phyloP scores from a whole-genome alignment of 1,140 invertebrate species.

The Scylla paramamosain region DNA sequence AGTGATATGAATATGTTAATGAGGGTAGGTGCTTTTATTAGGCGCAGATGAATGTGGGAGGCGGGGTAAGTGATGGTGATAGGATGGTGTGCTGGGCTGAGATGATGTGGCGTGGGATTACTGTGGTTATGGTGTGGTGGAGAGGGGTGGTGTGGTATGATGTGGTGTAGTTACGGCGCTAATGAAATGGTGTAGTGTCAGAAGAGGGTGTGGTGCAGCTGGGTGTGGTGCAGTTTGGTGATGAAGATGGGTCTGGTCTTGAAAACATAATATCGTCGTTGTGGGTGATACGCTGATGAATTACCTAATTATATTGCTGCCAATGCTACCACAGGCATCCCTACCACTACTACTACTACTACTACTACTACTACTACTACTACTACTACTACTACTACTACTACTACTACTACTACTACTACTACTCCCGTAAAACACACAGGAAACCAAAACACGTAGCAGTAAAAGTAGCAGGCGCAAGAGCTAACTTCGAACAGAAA shows the following conservation, averaged over 20 bases:
- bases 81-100: not conserved
- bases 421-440: too few relatives aligned
- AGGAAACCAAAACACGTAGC: too few relatives aligned
- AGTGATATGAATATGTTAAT: not conserved
- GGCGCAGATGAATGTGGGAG: not conserved
- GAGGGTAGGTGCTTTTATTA: not conserved
- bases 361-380: too few relatives aligned
- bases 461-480: too few relatives aligned
- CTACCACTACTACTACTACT: too few relatives aligned
- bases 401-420: too few relatives aligned
- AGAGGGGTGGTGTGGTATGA: not conserved
- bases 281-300: too few relatives aligned
- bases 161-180: not conserved
- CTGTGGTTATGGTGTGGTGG: not conserved
- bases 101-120: not conserved
- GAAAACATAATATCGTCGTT: too few relatives aligned
- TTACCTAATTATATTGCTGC: too few relatives aligned
- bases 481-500: not conserved
- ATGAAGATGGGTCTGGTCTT: not conserved
- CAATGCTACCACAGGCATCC: too few relatives aligned
- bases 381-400: too few relatives aligned
- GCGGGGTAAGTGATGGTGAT: constrained; percentile 6
- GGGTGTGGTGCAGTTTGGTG: not conserved
- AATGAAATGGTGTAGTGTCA: not conserved
- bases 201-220: not conserved